Percentiles rank a stretch among this genome's conserved stretches.
phyloP scores from a whole-genome alignment of 2,888 invertebrate genomes.

The Lucinisca nassula region DNA sequence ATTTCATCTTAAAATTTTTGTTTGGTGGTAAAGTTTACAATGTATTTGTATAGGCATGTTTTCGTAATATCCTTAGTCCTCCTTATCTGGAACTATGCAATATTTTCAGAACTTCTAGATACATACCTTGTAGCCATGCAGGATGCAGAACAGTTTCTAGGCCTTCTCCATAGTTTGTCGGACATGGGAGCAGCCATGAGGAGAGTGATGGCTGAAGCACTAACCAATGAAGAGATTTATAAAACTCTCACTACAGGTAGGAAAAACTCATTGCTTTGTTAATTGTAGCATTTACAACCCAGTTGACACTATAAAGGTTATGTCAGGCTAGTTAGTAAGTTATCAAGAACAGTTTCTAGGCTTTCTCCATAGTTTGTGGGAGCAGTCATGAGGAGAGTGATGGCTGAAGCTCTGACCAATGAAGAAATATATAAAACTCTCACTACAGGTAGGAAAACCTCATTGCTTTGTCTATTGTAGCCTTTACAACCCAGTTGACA shows the following conservation, averaged over 20 bases:
- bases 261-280: not conserved
- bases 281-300: too few species aligned
- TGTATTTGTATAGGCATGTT: too few species aligned
- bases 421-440: slow-evolving; percentile 91
- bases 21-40: too few species aligned
- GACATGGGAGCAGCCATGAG: slow-evolving; percentile 99
- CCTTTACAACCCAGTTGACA: too few species aligned
- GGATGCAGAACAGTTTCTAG: slow-evolving; percentile 95
- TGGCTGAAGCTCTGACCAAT: slow-evolving; percentile 96
- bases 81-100: too few species aligned
- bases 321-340: too few species aligned
- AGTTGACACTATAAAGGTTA: too few species aligned
- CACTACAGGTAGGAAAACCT: slow-evolving; percentile 78
- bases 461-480: too few species aligned
- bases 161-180: slow-evolving; percentile 97
- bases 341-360: slow-evolving; percentile 95
- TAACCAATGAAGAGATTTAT: slow-evolving; percentile 94
- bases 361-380: slow-evolving; percentile 98
- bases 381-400: slow-evolving; percentile 97
- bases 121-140: slow-evolving; percentile 91
- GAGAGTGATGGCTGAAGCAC: slow-evolving; percentile 95
- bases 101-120: slow-evolving; percentile 88
- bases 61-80: too few species aligned
- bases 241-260: slow-evolving; percentile 82
- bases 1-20: too few species aligned